These are phyloP conservation scores for Therioaphis trifolii DNA, from an alignment of 2,888 invertebrate species.

Conservation along the genomic window DNA sequence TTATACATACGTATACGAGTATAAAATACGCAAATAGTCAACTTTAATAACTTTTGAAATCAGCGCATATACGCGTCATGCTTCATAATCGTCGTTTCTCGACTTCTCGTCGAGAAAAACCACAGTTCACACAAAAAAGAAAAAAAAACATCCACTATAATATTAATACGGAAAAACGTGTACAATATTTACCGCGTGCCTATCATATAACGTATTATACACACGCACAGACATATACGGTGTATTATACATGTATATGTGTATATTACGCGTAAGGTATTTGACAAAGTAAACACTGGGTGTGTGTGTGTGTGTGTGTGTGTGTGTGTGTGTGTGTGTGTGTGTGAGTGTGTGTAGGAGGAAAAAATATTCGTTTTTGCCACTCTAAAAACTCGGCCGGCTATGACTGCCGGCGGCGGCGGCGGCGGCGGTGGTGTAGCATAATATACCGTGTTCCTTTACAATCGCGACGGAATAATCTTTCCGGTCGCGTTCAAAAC, in stretches of 20 bases:
- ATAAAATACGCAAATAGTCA: too few species aligned
- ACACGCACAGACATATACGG: too few species aligned
- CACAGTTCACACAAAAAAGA: not conserved
- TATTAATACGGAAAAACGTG: not conserved
- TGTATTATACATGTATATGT: too few species aligned
- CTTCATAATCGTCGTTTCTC: not conserved
- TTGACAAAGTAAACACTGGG: not conserved
- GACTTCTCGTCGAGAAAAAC: not conserved
- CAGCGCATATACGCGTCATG: not conserved
- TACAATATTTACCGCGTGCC: not conserved
- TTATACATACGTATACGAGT: too few species aligned
- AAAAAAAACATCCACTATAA: not conserved
- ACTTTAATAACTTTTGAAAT: not conserved
- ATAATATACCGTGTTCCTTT: too few species aligned
- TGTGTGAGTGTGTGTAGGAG: too few species aligned
- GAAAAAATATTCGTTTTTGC: too few species aligned
- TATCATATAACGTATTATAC: not conserved
- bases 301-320: not conserved
- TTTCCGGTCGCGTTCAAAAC: not conserved
- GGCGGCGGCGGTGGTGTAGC: too few species aligned
- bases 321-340: too few species aligned
- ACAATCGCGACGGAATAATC: not conserved
- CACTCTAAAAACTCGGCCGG: not conserved
- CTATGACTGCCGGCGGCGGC: not conserved
- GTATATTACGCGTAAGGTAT: not conserved